Evolutionary conservation across 2,797 vertebrate species (phyloP).

Genomic region (Galagoides demidoff): DNA sequence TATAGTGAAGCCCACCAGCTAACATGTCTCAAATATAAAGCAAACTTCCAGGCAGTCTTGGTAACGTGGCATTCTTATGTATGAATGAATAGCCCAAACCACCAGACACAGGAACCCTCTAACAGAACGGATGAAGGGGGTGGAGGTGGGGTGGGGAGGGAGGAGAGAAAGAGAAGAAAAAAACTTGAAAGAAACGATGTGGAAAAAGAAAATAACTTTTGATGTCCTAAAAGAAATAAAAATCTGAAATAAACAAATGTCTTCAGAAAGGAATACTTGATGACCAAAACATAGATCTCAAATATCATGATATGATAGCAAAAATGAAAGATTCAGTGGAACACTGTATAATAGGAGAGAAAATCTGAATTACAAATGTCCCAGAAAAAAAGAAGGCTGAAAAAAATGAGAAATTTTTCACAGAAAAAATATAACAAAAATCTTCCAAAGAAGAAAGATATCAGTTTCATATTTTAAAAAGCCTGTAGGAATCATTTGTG

Average conservation of each 20-base stretch:
- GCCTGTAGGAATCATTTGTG: neutral
- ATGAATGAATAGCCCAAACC: neutral
- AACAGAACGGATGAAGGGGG: too few species aligned
- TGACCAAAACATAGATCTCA: neutral
- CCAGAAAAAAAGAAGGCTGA: neutral
- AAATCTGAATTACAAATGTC: neutral
- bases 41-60: neutral
- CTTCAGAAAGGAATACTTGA: neutral
- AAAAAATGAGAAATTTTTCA: neutral
- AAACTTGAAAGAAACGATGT: neutral
- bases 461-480: neutral
- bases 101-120: neutral
- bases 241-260: neutral
- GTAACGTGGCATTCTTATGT: neutral
- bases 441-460: neutral
- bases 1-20: neutral
- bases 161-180: neutral
- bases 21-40: neutral
- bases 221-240: neutral
- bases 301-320: neutral
- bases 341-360: neutral
- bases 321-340: constrained; percentile 1
- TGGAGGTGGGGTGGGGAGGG: neutral
- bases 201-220: neutral
- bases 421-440: neutral